Base-by-base conservation (phyloP, 2,113 vertebrate species). In the Thunnus thynnus region DNA sequence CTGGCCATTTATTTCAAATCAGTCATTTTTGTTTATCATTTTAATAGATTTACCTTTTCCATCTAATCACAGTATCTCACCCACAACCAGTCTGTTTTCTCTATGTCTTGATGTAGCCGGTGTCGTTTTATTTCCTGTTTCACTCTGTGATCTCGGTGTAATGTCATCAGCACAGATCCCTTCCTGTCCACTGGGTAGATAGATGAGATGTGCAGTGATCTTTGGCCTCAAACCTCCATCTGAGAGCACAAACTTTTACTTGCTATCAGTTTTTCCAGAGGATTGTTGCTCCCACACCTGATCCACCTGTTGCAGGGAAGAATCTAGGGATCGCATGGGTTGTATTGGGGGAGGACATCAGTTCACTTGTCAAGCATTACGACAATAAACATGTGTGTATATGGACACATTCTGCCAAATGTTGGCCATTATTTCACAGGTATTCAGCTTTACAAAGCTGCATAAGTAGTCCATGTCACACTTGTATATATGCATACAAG, bases 171-270 rank as follows among this genome's bases (percentile, higher is more conserved):
- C 55, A 30, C 72, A 66, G 84, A 85, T 82, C 62, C 79, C 76
- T 93, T 91, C 89, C 92, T 87, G 86, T 82, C 86, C 90, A 91
- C 85, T 91, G 85, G 84, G 61, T 78, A 87, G 80, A 89, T 69
- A 88, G 87, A 93, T 92, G 89, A 91, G 88, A 89, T 93, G 92
- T 91, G 86, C 91, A 90, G 65, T 93, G 91, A 94, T 84, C 91
- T 93, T 88, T 93, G 88, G 84, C 90, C 80, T 86, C 65, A 71
- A 80, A 75, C 77, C 75, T 89, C 88, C 83, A 82, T 88, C 61
- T 86, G 64, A 89, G 83, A 89, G 65, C 74, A 20, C 84, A 88
- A 75, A 80, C 78, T 87, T 70, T 83, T 44, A 82, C 65, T 77
- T 11, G 8, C 71, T 69, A 83, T 87, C 79, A 83, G 75, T 87